Conservation (phyloP, 2,113 vertebrate genomes). For the Salminus brasiliensis region DNA sequence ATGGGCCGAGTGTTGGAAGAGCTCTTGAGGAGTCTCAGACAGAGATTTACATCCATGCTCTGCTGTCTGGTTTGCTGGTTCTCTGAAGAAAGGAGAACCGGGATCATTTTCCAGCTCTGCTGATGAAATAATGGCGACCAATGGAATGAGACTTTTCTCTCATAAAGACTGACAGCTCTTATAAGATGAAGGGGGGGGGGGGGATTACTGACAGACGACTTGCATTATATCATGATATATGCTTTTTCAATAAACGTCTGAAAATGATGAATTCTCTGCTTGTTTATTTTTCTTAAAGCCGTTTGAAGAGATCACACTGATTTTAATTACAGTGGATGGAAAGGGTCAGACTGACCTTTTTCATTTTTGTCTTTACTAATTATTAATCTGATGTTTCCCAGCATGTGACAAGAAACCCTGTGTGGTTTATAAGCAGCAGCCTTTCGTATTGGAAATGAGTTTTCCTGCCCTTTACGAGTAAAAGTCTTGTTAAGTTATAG, state of each 20-base stretch:
- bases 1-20: not conserved
- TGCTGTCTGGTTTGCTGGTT: not conserved
- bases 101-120: not conserved
- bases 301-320: too few species aligned
- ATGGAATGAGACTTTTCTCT: not conserved
- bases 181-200: constrained; percentile 55
- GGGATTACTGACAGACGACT: constrained; percentile 56
- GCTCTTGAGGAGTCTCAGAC: not conserved
- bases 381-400: too few species aligned
- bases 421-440: too few species aligned
- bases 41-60: not conserved
- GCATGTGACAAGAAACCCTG: too few species aligned
- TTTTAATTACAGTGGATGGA: too few species aligned
- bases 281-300: not conserved
- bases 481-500: too few species aligned
- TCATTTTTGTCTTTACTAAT: too few species aligned
- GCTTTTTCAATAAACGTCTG: constrained; percentile 86
- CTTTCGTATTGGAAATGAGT: too few species aligned
- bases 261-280: constrained; percentile 26
- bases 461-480: too few species aligned
- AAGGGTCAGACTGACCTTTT: too few species aligned
- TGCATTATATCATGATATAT: constrained; percentile 73
- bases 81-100: too few species aligned
- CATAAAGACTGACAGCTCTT: constrained; percentile 20
- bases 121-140: not conserved